phyloP scores from a whole-genome alignment of 2,113 vertebrate species.

The Pogonocichla stellata region DNA sequence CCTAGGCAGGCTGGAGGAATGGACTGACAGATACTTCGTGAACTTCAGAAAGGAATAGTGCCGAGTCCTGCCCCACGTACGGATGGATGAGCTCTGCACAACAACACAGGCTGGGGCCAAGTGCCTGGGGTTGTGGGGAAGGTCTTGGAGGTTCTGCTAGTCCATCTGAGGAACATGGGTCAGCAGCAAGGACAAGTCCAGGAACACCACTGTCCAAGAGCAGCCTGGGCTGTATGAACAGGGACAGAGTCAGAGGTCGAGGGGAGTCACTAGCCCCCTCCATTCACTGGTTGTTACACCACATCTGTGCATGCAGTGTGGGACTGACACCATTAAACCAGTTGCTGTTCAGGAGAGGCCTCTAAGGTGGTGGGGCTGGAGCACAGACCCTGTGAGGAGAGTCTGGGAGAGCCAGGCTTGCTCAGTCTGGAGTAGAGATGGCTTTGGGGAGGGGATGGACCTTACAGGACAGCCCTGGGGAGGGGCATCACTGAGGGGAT shows the following conservation, averaged over 20 bases:
- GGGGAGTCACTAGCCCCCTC: neutral
- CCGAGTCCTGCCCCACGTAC: neutral
- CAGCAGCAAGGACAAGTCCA: neutral
- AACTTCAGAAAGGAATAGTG: neutral
- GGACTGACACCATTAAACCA: neutral
- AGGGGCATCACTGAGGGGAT: neutral
- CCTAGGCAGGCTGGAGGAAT: neutral
- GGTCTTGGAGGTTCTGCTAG: neutral
- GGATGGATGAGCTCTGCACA: neutral
- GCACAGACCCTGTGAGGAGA: neutral
- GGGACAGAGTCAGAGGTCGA: neutral
- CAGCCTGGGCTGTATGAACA: neutral
- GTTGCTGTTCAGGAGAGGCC: neutral
- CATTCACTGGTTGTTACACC: neutral
- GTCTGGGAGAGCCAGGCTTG: neutral
- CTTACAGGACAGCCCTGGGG: neutral
- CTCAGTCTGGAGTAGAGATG: neutral
- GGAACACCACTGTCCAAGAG: fast-evolving
- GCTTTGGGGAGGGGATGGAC: neutral
- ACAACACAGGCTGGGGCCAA: neutral
- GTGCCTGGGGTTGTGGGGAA: neutral
- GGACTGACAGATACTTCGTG: neutral
- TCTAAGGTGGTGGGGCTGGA: neutral
- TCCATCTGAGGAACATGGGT: neutral
- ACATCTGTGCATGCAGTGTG: neutral